Base-by-base conservation (phyloP, 2,113 vertebrate genomes). In the Sylvia atricapilla region DNA sequence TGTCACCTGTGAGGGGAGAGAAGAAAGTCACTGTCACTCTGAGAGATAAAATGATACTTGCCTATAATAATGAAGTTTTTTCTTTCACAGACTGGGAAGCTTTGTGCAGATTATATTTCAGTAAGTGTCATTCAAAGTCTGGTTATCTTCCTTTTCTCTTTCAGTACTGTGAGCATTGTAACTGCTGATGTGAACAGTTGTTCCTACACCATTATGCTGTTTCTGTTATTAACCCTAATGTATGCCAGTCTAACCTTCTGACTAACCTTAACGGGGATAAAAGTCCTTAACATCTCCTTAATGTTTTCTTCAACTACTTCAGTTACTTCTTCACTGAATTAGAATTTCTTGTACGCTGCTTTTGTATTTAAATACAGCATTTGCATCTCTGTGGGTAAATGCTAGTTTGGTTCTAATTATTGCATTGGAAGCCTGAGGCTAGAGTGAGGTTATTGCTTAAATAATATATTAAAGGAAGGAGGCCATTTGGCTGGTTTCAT, bases 371-470 rank as follows among this genome's bases (percentile, higher is more conserved):
- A 93, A 85, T 76, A 33, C n/a, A 39, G 68, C 15, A 30, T 62
- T 77, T 89, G 68, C 0, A 0, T 76, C 59, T 88, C 76, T 64
- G 35, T 85, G 63, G 43, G 9, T 67, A 64, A 93, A 72, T 39
- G 64, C 72, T 89, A 44, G 47, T 93, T 95, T 92, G 88, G 76
- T 62, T 93, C 80, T 63, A 94, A 53, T 90, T 90, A 87, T 4
- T 90, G 77, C 62, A 43, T 9, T 68, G 69, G 41, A 75, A 87
- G 62, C 90, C 88, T 53, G n/a, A 87, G 62, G 88, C 86, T 76
- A 22, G 22, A 78, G 60, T 68, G 66, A 93, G 24, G 52, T 90
- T 96, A 62, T 87, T 90, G n/a, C 90, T 87, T 87, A 53, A 83
- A 79, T 78, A 84, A 60, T 72, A 17, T 39, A 79, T 66, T 50